Percentiles rank a stretch among this genome's conserved stretches.
Evolutionary conservation across 1,140 invertebrate genomes (phyloP).

Genomic region (Anthonomus grandis): DNA sequence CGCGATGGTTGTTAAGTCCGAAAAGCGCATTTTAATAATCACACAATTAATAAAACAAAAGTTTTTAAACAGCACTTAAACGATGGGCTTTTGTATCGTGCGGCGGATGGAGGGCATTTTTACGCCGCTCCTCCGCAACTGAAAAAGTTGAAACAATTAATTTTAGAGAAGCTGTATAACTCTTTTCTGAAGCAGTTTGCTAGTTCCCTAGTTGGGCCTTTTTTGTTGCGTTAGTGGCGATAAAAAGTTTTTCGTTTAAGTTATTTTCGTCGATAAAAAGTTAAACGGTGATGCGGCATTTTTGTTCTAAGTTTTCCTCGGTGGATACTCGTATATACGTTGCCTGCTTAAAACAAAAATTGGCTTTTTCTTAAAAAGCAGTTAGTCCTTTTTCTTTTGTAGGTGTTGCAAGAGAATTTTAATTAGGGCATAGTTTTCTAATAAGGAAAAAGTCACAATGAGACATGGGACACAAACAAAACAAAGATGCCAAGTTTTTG

Average conservation of each 20-base stretch:
- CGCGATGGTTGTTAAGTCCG: too few relatives aligned
- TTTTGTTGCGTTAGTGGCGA: background rate
- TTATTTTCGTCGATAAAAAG: slow-evolving; percentile 2
- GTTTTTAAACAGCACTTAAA: slow-evolving; percentile 1
- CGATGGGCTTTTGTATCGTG: background rate
- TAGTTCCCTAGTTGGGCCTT: slow-evolving; percentile 2
- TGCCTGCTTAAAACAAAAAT: too few relatives aligned
- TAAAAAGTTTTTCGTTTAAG: slow-evolving; percentile 9
- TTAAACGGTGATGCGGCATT: background rate
- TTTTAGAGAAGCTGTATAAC: slow-evolving; percentile 5
- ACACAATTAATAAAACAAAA: slow-evolving; percentile 3
- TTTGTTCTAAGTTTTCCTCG: background rate
- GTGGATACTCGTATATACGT: too few relatives aligned
- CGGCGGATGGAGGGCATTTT: slow-evolving; percentile 2
- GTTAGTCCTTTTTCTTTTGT: too few relatives aligned
- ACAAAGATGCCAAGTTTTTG: too few relatives aligned
- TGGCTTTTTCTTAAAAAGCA: too few relatives aligned
- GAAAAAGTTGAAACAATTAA: slow-evolving; percentile 1
- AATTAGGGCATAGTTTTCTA: too few relatives aligned
- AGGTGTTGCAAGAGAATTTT: too few relatives aligned
- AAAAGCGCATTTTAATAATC: background rate
- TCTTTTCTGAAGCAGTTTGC: background rate
- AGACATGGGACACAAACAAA: too few relatives aligned
- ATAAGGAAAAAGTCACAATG: too few relatives aligned
- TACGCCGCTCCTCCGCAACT: background rate